A percentile compares a stretch with the other conserved stretches of the same genome.
Evolutionary conservation across 2,888 invertebrate genomes (phyloP).

Genomic region (Dryobotodes eremita): DNA sequence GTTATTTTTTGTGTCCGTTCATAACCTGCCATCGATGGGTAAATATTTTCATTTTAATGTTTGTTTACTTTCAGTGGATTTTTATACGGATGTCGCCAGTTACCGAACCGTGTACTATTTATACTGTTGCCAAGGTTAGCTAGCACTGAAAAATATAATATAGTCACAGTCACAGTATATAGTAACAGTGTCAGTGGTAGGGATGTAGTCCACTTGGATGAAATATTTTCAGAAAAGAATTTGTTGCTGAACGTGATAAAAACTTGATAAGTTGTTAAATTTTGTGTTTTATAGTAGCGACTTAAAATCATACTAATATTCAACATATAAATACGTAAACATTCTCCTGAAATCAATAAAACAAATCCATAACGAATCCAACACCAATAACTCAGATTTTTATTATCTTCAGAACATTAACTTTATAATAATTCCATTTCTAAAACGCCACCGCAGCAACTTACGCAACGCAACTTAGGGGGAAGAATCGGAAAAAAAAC

Average conservation of each 20-base stretch:
- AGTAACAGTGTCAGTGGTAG: too few species aligned
- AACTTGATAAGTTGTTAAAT: background rate
- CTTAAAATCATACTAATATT: background rate
- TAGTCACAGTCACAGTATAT: too few species aligned
- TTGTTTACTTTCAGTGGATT: slow-evolving; percentile 66
- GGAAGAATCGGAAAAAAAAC: slow-evolving; percentile 70
- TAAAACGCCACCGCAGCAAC: slow-evolving; percentile 72
- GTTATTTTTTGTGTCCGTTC: slow-evolving; percentile 38
- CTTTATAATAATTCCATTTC: slow-evolving; percentile 66
- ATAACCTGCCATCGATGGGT: slow-evolving; percentile 58
- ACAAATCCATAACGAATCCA: slow-evolving; percentile 54
- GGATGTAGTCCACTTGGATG: background rate
- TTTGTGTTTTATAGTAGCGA: background rate
- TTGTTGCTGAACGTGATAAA: background rate
- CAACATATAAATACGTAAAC: background rate
- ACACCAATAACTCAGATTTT: slow-evolving; percentile 60
- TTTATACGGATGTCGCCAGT: slow-evolving; percentile 59
- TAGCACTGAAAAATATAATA: slow-evolving; percentile 58
- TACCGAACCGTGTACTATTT: slow-evolving; percentile 66
- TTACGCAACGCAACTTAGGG: slow-evolving; percentile 71
- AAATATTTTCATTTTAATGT: slow-evolving; percentile 68
- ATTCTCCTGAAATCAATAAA: slow-evolving; percentile 45
- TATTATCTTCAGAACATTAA: slow-evolving; percentile 65
- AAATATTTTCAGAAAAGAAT: slow-evolving; percentile 33
- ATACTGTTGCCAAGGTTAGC: slow-evolving; percentile 59